Evolutionary conservation across 2,113 vertebrate species (phyloP), one percentile per base, ranked within the genome.

Genomic region (Pyxicephalus adspersus): DNA sequence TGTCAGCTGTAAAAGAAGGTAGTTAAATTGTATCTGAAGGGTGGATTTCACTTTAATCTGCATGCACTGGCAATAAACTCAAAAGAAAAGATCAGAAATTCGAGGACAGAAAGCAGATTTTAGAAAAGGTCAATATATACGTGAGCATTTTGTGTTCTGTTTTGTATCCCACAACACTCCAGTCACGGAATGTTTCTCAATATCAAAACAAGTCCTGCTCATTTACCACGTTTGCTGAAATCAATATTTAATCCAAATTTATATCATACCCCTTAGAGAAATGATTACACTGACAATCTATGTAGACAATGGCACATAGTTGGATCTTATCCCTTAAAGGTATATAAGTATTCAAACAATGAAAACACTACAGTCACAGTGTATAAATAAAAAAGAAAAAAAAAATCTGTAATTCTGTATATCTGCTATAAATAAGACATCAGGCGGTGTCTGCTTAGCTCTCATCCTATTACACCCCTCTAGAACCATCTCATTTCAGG

Each of bases 221-320:
- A 77, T 77, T 77, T 77, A 64, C 64, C 25, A 66, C 20, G 61
- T 64, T 55, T n/a, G 64, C 50, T 11, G 19, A 66, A 77, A 77
- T 77, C 76, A 77, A 77, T 77, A 77, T 45, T 52, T 77, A 77
- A 66, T 77, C 76, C 76, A 66, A 77, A 77, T 57, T 63, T 77
- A 77, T 77, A 77, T 34, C 63, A 65, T 57, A 65, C 64, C 28
- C 63, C 63, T 66, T 34, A 57, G 63, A 77, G 76, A 77, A 77
- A 54, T 77, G 60, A 66, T 77, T 77, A 57, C 45, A 77, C 61
- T 55, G 26, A 63, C 76, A 77, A 77, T 77, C 55, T 66, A 51
- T 57, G 66, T 57, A 77, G 50, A 66, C 26, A 77, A 55, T 22
- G 63, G 51, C 26, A 65, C 61, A 29, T 8, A 54, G 28, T 20